Percentiles rank a stretch among this genome's conserved stretches.
phyloP scores from a whole-genome alignment of 1,140 invertebrate species.

The Tetragnatha versicolor region DNA sequence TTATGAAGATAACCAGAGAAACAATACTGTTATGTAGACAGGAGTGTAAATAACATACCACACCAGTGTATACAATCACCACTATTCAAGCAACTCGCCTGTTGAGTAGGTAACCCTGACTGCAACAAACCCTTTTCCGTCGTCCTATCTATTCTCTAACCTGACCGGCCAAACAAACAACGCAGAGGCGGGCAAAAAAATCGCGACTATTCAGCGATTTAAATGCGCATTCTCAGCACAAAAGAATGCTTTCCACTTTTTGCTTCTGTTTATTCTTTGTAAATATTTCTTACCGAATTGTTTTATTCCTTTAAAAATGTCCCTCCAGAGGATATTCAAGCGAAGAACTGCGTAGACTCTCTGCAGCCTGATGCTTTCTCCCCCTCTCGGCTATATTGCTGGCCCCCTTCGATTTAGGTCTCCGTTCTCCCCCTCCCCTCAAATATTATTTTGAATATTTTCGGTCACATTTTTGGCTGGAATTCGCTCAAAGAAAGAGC shows the following conservation, averaged over 20 bases:
- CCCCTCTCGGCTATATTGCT: slow-evolving; percentile 44
- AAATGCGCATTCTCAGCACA: slow-evolving; percentile 49
- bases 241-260: slow-evolving; percentile 7
- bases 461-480: slow-evolving; percentile 43
- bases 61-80: no score
- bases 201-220: slow-evolving; percentile 49
- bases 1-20: no score
- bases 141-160: no score
- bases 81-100: no score
- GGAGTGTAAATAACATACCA: no score
- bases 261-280: slow-evolving; percentile 46
- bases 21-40: no score
- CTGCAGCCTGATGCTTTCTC: neutral
- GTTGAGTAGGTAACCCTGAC: no score
- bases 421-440: neutral
- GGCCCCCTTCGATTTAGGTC: slow-evolving; percentile 8
- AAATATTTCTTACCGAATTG: slow-evolving; percentile 52
- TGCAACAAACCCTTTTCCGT: no score
- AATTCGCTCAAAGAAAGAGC: slow-evolving; percentile 33
- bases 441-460: slow-evolving; percentile 54
- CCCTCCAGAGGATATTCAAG: slow-evolving; percentile 42
- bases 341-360: slow-evolving; percentile 45
- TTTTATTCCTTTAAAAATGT: slow-evolving; percentile 53
- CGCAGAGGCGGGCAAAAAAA: neutral
- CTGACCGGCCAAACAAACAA: slow-evolving; percentile 10